phyloP scores from a whole-genome alignment of 1,140 invertebrate species.

The Palaemon carinicauda region DNA sequence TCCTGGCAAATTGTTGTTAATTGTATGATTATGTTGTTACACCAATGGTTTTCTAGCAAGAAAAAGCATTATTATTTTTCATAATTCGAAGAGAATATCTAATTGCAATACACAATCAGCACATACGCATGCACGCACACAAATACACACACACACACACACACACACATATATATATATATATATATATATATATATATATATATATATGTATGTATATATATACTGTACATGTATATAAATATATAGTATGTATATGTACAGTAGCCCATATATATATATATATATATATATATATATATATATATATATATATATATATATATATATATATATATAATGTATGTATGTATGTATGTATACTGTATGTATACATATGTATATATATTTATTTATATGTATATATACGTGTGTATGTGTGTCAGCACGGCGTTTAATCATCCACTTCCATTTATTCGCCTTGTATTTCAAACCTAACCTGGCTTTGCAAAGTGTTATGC shows the following conservation, averaged over 20 bases:
- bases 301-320: not conserved
- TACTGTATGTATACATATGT: too few species aligned
- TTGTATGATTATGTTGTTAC: too few species aligned
- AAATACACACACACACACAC: not conserved
- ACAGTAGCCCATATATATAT: not conserved
- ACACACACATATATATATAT: not conserved
- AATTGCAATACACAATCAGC: not conserved
- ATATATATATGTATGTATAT: not conserved
- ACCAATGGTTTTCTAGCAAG: too few species aligned
- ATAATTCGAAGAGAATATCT: too few species aligned
- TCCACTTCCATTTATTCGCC: not conserved
- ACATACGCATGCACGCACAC: not conserved
- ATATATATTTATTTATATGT: slow-evolving; percentile 12
- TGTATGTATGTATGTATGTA: too few species aligned
- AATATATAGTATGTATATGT: not conserved
- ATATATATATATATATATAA: not conserved
- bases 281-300: not conserved
- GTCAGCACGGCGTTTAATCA: not conserved
- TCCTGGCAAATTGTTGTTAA: too few species aligned
- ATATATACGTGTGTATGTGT: slow-evolving; percentile 21
- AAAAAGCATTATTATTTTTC: too few species aligned
- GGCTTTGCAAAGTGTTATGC: too few species aligned
- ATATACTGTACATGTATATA: too few species aligned
- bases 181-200: not conserved
- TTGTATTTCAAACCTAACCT: too few species aligned